phyloP scores from a whole-genome alignment of 2,113 vertebrate genomes.

The Pitta sordida region DNA sequence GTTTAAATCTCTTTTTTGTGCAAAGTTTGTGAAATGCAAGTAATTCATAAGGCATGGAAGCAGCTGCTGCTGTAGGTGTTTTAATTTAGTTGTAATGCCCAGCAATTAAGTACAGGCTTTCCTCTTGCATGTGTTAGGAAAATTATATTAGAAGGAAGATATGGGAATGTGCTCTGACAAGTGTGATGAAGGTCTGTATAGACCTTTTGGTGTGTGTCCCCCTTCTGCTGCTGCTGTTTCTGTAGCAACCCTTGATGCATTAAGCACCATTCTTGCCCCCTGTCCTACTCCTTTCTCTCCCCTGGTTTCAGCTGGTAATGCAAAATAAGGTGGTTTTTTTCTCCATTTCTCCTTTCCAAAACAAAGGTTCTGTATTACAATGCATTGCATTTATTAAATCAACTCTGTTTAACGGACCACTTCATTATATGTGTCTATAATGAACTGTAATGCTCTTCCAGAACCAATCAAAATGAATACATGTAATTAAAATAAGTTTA shows the following conservation, averaged over 20 bases:
- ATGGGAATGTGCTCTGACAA: background rate
- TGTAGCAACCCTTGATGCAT: background rate
- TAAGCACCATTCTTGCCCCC: background rate
- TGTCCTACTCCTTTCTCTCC: background rate
- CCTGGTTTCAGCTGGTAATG: background rate
- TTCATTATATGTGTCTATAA: rapidly evolving
- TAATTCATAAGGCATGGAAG: background rate
- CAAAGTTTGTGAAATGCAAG: background rate
- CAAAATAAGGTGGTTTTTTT: background rate
- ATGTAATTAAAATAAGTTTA: background rate
- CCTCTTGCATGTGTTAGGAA: background rate
- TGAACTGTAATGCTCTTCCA: background rate
- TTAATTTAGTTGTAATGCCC: background rate
- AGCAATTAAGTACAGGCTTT: background rate
- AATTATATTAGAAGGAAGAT: background rate
- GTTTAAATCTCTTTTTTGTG: background rate
- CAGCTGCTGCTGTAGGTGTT: background rate
- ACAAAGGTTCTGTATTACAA: background rate
- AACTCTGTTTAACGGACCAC: background rate
- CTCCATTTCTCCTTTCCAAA: background rate
- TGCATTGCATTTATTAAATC: background rate
- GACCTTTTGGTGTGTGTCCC: background rate
- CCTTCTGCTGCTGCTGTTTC: background rate
- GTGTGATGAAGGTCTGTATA: background rate
- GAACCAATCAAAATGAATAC: background rate